Evolutionary conservation across 2,888 invertebrate species (phyloP).

Genomic region (Dasysyrphus albostriatus): DNA sequence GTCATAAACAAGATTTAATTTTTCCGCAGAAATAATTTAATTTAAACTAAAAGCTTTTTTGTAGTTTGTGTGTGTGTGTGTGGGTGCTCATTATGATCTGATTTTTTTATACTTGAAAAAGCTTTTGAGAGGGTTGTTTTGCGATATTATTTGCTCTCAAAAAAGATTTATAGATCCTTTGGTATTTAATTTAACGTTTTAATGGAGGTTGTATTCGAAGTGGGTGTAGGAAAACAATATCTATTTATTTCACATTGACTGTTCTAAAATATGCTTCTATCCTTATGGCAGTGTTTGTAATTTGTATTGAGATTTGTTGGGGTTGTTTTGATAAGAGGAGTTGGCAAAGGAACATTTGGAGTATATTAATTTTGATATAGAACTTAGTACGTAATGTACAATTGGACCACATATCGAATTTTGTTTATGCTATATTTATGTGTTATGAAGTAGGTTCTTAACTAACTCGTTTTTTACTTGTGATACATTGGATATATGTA

Average conservation of each 20-base stretch:
- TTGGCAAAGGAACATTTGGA: not conserved
- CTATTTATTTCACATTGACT: not conserved
- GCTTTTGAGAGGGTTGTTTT: not conserved
- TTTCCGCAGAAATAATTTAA: slow-evolving; percentile 6
- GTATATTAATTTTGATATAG: not conserved
- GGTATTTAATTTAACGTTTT: slow-evolving; percentile 11
- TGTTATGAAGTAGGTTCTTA: no score
- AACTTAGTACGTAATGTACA: not conserved
- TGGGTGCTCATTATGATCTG: slow-evolving; percentile 1
- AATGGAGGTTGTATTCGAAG: slow-evolving; percentile 5
- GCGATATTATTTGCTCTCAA: not conserved
- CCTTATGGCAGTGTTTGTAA: not conserved
- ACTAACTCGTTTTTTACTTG: no score
- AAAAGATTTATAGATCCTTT: slow-evolving; percentile 25
- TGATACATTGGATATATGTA: no score
- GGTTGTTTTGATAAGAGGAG: not conserved
- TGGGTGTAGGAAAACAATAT: not conserved
- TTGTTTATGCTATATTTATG: not conserved
- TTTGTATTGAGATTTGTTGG: no score
- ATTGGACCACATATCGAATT: not conserved
- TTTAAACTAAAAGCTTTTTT: slow-evolving; percentile 23
- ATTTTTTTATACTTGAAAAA: not conserved
- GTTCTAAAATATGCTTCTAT: not conserved
- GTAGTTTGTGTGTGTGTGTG: not conserved
- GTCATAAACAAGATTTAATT: slow-evolving; percentile 13